Percentiles rank a stretch among this genome's conserved stretches.
phyloP scores from a whole-genome alignment of 1,140 invertebrate species.

The Maniola jurtina region DNA sequence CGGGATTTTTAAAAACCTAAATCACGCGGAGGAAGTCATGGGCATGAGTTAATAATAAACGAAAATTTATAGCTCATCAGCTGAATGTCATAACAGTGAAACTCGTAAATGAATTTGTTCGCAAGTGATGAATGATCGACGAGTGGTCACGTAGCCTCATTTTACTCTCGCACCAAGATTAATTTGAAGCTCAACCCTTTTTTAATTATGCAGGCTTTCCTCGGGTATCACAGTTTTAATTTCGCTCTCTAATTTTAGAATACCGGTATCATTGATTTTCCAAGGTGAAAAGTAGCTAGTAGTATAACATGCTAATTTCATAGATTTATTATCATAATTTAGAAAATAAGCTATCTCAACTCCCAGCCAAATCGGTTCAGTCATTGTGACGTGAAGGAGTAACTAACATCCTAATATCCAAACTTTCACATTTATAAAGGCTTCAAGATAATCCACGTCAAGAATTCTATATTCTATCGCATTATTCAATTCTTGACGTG shows the following conservation, averaged over 20 bases:
- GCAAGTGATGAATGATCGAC: slow-evolving; percentile 43
- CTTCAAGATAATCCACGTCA: no score
- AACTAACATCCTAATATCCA: no score
- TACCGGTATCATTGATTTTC: not conserved
- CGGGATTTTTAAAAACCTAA: no score
- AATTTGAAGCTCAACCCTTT: slow-evolving; percentile 53
- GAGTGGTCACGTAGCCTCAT: slow-evolving; percentile 37
- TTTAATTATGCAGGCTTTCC: slow-evolving; percentile 58
- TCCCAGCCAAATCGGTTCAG: no score
- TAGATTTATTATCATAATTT: no score
- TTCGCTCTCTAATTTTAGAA: slow-evolving; percentile 35
- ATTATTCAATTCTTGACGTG: no score
- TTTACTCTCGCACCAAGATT: slow-evolving; percentile 48
- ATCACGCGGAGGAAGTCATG: not conserved
- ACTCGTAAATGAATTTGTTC: slow-evolving; percentile 31
- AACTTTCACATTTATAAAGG: not conserved
- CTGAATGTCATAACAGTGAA: slow-evolving; percentile 5
- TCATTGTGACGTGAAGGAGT: no score
- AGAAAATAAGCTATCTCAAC: not conserved
- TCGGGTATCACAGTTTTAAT: slow-evolving; percentile 45
- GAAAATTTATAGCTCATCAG: not conserved
- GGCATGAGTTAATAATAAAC: not conserved
- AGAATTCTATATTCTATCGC: no score
- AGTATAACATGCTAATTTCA: no score
- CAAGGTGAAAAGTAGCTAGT: no score